Evolutionary conservation across 2,113 vertebrate species (phyloP), one percentile per base, ranked within the genome.

Genomic region (Entomyzon cyanotis): DNA sequence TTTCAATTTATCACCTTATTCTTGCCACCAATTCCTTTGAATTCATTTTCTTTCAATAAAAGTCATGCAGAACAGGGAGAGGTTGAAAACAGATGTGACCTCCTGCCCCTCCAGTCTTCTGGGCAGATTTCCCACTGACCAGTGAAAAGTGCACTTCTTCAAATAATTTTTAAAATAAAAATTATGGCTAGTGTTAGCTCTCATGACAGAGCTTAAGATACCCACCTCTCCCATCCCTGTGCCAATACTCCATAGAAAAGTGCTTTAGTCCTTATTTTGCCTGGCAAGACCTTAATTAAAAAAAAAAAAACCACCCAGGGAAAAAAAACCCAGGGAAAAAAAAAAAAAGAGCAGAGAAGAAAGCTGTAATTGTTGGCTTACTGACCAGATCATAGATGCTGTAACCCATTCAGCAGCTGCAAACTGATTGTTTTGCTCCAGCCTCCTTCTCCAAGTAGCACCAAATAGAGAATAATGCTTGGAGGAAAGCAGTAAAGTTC

Each of bases 391-490:
- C 2, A 1, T 10, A 50, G 53, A 90, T 0, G 4, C 24, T 65
- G 25, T 58, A 25, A 44, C 2, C 31, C 31, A 1, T 33, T 49
- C 83, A 83, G 12, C 28, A 23, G 75, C 78, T 62, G 67, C 59
- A 42, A 83, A 73, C 50, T n/a, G 30, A 31, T 46, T 49, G 10
- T 59, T 94, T 79, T 85, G 42, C 27, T 87, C 58, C 71, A 93
- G 74, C 11, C 47, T 58, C n/a, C 73, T 78, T 33, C 70, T 85
- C 37, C 73, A 70, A 56, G 67, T 81, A 63, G 75, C 90, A 95
- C 59, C 93, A 94, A 94, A 73, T 50, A 80, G 81, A 96, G 89
- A 95, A 92, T 95, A 18, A 47, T 63, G 73, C 90, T 89, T 49
- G 49, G 35, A 79, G 24, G 44, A 82, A 30, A 94, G 82, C 67